These are phyloP conservation scores for Valencia hispanica DNA, from an alignment of 2,797 vertebrate genomes.

Conservation along the genomic window DNA sequence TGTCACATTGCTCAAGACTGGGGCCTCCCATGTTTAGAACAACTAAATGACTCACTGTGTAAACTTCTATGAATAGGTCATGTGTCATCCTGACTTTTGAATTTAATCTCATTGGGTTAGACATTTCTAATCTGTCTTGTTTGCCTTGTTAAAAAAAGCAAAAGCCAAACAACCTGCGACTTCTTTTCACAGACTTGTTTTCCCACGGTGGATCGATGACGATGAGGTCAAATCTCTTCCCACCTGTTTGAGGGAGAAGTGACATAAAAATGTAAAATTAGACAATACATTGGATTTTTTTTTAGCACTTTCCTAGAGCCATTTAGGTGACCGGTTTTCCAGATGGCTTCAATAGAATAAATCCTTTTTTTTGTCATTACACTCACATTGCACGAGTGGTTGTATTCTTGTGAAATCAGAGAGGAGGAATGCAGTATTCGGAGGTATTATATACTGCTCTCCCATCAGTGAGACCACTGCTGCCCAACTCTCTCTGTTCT, in stretches of 20 bases:
- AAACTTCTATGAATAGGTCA: too few relatives aligned
- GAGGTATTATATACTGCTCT: conserved; percentile 89
- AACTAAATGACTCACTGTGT: too few relatives aligned
- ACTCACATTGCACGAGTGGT: conserved; percentile 90
- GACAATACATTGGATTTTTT: background rate
- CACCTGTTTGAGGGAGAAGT: conserved; percentile 74
- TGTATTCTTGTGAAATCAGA: conserved; percentile 90
- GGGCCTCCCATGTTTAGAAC: too few relatives aligned
- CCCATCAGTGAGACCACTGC: conserved; percentile 85
- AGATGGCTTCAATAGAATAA: background rate
- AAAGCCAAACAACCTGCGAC: conserved; percentile 82
- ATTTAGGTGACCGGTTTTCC: background rate
- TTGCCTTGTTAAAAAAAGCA: background rate
- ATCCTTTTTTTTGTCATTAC: background rate
- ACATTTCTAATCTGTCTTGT: background rate
- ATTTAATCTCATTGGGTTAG: background rate
- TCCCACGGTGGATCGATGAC: conserved; percentile 96
- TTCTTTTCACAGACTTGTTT: conserved; percentile 97
- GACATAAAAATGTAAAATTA: background rate
- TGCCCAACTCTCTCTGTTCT: conserved; percentile 78
- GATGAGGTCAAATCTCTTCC: conserved; percentile 87
- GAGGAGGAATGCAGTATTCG: conserved; percentile 88
- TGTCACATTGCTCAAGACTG: too few relatives aligned
- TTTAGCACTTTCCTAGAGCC: background rate
- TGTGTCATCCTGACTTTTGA: background rate